Percentiles rank a stretch among this genome's conserved stretches.
phyloP scores from a whole-genome alignment of 2,797 vertebrate species.

The Rhadinocentrus ornatus region DNA sequence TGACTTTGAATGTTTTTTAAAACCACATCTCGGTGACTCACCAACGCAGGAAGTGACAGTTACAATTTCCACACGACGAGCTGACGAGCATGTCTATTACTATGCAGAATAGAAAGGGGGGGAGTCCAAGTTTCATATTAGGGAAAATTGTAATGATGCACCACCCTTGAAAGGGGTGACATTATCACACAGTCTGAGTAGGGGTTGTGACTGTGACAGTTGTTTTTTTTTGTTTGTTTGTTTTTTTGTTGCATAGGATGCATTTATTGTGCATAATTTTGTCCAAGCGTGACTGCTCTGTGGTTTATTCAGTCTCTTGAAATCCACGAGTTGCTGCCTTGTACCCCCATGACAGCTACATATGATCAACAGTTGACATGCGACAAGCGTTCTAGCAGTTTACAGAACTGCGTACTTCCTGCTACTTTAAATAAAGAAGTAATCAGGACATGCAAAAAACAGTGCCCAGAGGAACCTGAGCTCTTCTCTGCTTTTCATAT shows the following conservation, averaged over 20 bases:
- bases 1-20: conserved; percentile 2
- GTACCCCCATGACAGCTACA: conserved; percentile 24
- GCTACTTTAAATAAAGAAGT: conserved; percentile 22
- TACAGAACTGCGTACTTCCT: conserved; percentile 62
- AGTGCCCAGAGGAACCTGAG: not conserved
- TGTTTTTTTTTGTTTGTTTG: not conserved
- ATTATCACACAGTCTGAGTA: not conserved
- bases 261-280: not conserved
- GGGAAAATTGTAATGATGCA: not conserved
- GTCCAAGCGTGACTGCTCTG: not conserved
- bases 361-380: conserved; percentile 20
- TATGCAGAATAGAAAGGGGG: conserved; percentile 10
- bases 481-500: conserved; percentile 9
- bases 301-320: conserved; percentile 3
- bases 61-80: conserved; percentile 49
- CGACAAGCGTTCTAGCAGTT: conserved; percentile 14
- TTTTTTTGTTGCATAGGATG: not conserved
- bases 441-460: conserved; percentile 8
- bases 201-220: not conserved
- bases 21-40: conserved; percentile 56
- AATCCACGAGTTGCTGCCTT: not conserved
- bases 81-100: conserved; percentile 31
- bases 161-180: not conserved
- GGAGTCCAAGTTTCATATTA: not conserved
- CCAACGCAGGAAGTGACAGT: conserved; percentile 60